phyloP scores from a whole-genome alignment of 2,797 vertebrate genomes.

The Antennarius maculatus region DNA sequence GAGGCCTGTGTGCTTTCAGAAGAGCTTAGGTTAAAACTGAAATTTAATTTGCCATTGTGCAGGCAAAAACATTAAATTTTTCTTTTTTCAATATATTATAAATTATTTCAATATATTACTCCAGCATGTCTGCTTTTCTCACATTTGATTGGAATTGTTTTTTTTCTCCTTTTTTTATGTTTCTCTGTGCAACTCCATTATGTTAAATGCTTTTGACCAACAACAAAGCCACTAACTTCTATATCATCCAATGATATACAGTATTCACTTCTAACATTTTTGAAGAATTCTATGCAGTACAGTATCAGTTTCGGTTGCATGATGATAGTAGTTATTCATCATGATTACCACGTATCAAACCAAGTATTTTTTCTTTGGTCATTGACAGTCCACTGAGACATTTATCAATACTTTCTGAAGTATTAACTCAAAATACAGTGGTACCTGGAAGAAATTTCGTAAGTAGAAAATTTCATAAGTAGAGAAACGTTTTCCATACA shows the following conservation, averaged over 20 bases:
- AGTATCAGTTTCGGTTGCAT: slow-evolving; percentile 12
- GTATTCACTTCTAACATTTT: slow-evolving; percentile 1
- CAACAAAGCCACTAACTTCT: not conserved
- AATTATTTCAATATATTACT: too few species aligned
- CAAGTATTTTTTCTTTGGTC: slow-evolving; percentile 57
- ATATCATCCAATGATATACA: not conserved
- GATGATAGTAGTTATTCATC: slow-evolving; percentile 20
- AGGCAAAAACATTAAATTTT: too few species aligned
- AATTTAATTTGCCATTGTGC: slow-evolving; percentile 56
- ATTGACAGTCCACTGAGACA: slow-evolving; percentile 44
- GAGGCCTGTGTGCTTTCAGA: slow-evolving; percentile 52
- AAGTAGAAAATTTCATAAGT: too few species aligned
- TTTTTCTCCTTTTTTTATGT: slow-evolving; percentile 18
- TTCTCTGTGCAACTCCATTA: slow-evolving; percentile 1
- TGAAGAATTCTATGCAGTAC: not conserved
- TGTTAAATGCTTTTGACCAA: slow-evolving; percentile 3
- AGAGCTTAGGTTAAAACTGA: slow-evolving; percentile 66
- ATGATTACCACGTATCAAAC: slow-evolving; percentile 37
- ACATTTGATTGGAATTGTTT: too few species aligned
- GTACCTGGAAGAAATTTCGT: too few species aligned
- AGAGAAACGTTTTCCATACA: too few species aligned
- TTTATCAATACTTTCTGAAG: slow-evolving; percentile 48
- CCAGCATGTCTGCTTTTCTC: too few species aligned
- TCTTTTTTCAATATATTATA: too few species aligned
- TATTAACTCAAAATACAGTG: slow-evolving; percentile 37